Base-by-base conservation (phyloP, 2,888 invertebrate genomes). In the Chymomyza caudatula region DNA sequence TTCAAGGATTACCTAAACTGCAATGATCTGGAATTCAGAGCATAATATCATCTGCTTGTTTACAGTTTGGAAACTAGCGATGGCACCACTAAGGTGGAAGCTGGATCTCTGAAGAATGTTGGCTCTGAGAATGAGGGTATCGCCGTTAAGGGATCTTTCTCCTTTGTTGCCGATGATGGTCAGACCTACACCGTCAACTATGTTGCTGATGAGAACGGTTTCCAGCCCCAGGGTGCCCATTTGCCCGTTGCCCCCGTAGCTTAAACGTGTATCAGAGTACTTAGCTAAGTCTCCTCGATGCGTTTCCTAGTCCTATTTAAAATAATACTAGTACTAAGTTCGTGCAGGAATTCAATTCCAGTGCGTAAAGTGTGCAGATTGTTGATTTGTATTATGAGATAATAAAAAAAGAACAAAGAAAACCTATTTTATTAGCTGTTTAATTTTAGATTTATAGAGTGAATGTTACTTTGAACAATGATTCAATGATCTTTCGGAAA, bases 81-180 rank as follows among this genome's bases (percentile, higher is more conserved):
- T 71, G 89, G 89, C 6, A 51, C 42, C 6, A 2, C 43, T 0
- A 44, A 23, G 0, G 0, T 71, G 0, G 81, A 73, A 4, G 0
- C 22, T 0, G 89, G 87, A 23, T 0, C 62, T 0, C 54, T 88
- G 1, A 57, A 59, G 0, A 69, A 78, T 13, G 0, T 3, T 19
- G 93, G 92, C 0, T 0, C 67, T 2, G 92, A 92, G 2, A 0
- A 72, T 0, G 78, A 81, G 60, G 71, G 69, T 22, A 55, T 89
- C 4, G 0, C 70, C 5, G 88, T 86, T 0, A 5, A 3, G 0
- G 89, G 89, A 15, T 60, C 72, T 0, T 88, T 88, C 88, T 78
- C 88, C 0, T 92, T 89, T 89, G 85, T 92, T 0, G 93, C 86
- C 8, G 91, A 91, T 54, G 93, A 93, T 76, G 93, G 93, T 8